Evolutionary conservation across 2,113 vertebrate genomes (phyloP), one percentile per base, ranked within the genome.

Genomic region (Salvelinus sp.): DNA sequence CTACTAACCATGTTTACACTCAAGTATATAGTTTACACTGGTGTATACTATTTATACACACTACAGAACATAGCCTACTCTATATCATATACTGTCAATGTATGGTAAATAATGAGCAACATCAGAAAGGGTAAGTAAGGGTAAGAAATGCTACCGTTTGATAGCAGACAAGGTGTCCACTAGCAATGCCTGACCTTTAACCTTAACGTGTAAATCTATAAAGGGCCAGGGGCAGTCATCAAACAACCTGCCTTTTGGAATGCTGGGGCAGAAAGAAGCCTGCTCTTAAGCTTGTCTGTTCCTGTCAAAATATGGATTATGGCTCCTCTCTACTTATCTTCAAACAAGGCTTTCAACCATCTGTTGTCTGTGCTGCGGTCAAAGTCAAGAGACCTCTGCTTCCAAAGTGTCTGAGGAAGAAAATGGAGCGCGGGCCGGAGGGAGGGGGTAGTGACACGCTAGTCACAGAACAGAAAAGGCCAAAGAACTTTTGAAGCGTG

Each of bases 401-500:
- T 73, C 38, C 48, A 78, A 82, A 83, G 84, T 73, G 76, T 78
- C 75, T 84, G 69, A 57, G 60, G 76, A 70, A 72, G 76, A 88
- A 92, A 87, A 87, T 77, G 68, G 74, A 83, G 30, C 48, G 27
- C 27, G 4, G 62, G 78, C 5, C 66, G 63, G 57, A 5, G 10
- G 20, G 2, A 14, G 1, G 12, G 50, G 81, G 70, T 64, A 33
- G 28, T 67, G 68, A 82, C 68, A 87, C 79, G 77, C 73, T 85
- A 77, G 78, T 73, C 70, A 72, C 63, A 64, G 38, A 87, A 77
- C 16, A 64, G 23, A 20, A 81, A 81, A 67, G 70, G 78, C 80
- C 64, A 86, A 86, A 91, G 79, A 89, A 86, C 85, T 85, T 80
- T 74, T 84, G 79, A 90, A 88, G 90, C 80, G 75, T 90, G 85